These are phyloP conservation scores for Luffia ferchaultella DNA, from an alignment of 2,888 invertebrate species.

Conservation along the genomic window DNA sequence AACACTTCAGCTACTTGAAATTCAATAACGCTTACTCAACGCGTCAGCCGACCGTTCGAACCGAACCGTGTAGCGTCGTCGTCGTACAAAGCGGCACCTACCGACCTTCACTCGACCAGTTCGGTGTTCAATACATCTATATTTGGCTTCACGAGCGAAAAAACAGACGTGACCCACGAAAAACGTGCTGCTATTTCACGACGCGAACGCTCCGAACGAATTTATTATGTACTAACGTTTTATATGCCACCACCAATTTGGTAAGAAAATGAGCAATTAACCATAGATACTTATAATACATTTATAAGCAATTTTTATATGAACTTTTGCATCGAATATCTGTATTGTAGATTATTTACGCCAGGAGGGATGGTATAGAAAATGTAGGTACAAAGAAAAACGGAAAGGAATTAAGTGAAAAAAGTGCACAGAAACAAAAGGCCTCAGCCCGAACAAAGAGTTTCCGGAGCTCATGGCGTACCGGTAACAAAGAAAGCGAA, in stretches of 20 bases:
- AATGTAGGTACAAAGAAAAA: not conserved
- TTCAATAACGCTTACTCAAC: too few relatives aligned
- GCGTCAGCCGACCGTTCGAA: too few relatives aligned
- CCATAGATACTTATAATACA: not conserved
- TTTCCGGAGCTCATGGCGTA: constrained; percentile 31
- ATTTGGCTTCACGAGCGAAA: constrained; percentile 31
- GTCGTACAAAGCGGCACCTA: constrained; percentile 19
- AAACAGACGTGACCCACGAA: constrained; percentile 29
- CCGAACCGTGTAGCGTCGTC: too few relatives aligned
- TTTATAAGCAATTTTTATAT: not conserved
- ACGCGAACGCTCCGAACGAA: constrained; percentile 10
- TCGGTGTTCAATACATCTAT: constrained; percentile 35
- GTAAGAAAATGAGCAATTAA: not conserved
- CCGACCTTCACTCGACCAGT: constrained; percentile 42
- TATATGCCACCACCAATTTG: not conserved
- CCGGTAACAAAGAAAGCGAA: constrained; percentile 42
- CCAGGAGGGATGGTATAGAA: not conserved
- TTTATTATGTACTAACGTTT: constrained; percentile 13
- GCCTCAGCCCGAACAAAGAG: constrained; percentile 19
- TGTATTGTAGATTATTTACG: not conserved
- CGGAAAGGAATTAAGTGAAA: not conserved
- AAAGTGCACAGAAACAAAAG: constrained; percentile 1
- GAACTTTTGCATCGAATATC: not conserved
- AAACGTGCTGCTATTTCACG: constrained; percentile 15
- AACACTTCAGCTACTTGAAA: too few relatives aligned